A percentile compares a stretch with the other conserved stretches of the same genome.
Evolutionary conservation across 2,888 invertebrate genomes (phyloP).

Genomic region (Andrena camellia): DNA sequence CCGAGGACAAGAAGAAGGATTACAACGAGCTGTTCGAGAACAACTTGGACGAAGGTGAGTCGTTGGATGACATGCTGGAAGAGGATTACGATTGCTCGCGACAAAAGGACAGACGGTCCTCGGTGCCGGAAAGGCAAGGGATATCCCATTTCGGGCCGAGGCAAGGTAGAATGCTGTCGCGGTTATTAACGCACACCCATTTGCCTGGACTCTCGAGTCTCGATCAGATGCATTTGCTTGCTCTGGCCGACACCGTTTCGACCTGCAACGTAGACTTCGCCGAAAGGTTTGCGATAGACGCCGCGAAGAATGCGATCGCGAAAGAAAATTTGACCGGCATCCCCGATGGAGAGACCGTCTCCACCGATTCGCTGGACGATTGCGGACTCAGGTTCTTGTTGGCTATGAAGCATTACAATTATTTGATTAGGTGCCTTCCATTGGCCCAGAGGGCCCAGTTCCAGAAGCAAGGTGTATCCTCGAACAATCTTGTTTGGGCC

Average conservation of each 20-base stretch:
- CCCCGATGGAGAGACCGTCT: constrained; percentile 87
- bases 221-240: constrained; percentile 99
- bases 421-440: constrained; percentile 96
- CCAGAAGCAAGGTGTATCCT: constrained; percentile 94
- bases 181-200: constrained; percentile 97
- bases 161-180: constrained; percentile 94
- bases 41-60: constrained; percentile 92
- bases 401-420: constrained; percentile 99
- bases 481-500: constrained; percentile 98
- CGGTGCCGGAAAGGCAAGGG: constrained; percentile 90
- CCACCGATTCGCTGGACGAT: constrained; percentile 95
- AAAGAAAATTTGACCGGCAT: constrained; percentile 88
- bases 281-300: constrained; percentile 90
- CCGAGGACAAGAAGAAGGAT: constrained; percentile 87
- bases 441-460: constrained; percentile 94
- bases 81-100: constrained; percentile 89
- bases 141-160: constrained; percentile 95
- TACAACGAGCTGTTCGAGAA: constrained; percentile 97
- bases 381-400: constrained; percentile 98
- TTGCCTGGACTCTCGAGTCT: constrained; percentile 97
- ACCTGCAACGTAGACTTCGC: constrained; percentile 96
- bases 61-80: constrained; percentile 92
- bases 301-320: constrained; percentile 89
- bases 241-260: constrained; percentile 98
- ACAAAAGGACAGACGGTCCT: constrained; percentile 88